Percentiles rank a stretch among this genome's conserved stretches.
Evolutionary conservation across 2,888 invertebrate genomes (phyloP).

Genomic region (Busseola fusca): DNA sequence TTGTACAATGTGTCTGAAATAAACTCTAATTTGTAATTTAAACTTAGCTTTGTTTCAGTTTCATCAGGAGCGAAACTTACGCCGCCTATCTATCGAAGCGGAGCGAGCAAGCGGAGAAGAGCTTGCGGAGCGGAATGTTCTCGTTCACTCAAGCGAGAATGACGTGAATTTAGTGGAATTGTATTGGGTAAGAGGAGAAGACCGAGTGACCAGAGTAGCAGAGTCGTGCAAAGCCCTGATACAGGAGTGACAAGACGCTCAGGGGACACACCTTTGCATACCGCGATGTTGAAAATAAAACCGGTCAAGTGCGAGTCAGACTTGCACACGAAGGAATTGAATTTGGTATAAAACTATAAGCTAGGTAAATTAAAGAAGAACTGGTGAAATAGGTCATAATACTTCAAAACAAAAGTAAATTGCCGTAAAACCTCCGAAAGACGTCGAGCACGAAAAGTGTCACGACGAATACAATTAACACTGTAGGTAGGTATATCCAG

Average conservation of each 20-base stretch:
- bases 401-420: neutral
- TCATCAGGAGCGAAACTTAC: conserved; percentile 16
- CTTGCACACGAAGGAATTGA: neutral
- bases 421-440: neutral
- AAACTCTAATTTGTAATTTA: conserved; percentile 57
- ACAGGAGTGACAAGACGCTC: neutral
- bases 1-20: conserved; percentile 34
- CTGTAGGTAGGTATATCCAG: neutral
- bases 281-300: neutral
- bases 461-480: neutral
- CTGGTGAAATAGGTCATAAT: neutral
- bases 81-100: neutral
- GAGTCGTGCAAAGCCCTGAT: neutral
- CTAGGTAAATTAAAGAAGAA: neutral
- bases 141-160: neutral
- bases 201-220: neutral
- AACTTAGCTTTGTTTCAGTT: conserved; percentile 48
- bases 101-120: conserved; percentile 5
- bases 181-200: neutral
- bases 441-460: neutral
- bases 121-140: neutral
- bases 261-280: neutral
- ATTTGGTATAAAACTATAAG: neutral
- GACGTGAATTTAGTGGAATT: conserved; percentile 5
- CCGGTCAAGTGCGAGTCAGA: too few relatives aligned